Evolutionary conservation across 2,888 invertebrate species (phyloP), one percentile per base, ranked within the genome.

Genomic region (Anaspis maculata): DNA sequence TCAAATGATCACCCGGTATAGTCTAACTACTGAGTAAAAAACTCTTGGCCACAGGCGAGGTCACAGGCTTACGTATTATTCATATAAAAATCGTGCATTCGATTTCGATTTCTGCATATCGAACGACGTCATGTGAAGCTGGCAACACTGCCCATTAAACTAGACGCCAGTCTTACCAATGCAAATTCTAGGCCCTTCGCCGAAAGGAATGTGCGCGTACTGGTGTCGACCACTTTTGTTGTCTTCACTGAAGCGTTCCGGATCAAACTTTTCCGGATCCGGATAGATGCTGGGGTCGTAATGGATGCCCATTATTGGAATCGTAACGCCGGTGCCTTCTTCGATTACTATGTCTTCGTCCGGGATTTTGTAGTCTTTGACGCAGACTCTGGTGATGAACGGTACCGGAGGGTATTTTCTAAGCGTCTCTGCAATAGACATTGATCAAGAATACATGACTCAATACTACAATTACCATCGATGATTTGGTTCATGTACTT

Each of bases 391-490:
- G 11, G 39, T 32, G 4, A 54, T 11, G 2, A 48, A 28, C 2
- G 49, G 32, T 2, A 52, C 44, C 3, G 58, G 53, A 5, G 65
- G 59, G 32, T 57, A 58, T 24, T 53, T 46, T 12, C 66, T 43
- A n/a, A 64, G 42, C 0, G 62, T 57, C 48, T 66, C 65, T 56
- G 49, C 28, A 43, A 49, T 13, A 5, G 13, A 11, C 5, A 19
- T 19, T 5, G 25, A n/a, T 5, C n/a, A 25, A 10, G 4, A 25
- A 11, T n/a, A 25, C 12, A 6, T 25, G n/a, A 25, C 12, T 25
- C 12, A n/a, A n/a, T 19, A 19, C 10, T 25, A 10, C 12, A 10
- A 19, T n/a, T 31, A 46, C 47, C 47, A 23, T 48, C 35, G 2
- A 46, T 28, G 15, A 41, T 39, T 37, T 46, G 46, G 15, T 32